Evolutionary conservation across 2,888 invertebrate genomes (phyloP), one percentile per base, ranked within the genome.

Genomic region (Lathronympha strigana): DNA sequence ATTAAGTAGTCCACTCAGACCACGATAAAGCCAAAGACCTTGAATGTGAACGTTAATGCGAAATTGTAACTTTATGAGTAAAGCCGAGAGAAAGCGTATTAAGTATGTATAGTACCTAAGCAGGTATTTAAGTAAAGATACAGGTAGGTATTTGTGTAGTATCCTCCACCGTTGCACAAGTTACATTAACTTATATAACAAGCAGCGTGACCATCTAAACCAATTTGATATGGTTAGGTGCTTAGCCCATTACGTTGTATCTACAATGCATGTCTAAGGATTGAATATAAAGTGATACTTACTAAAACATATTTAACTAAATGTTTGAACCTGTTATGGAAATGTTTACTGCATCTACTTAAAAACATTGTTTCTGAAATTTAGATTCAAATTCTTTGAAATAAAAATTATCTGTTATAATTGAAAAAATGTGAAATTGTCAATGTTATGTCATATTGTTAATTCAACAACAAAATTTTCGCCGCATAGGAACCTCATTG

Each of bases 251-350:
- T n/a, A n/a, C n/a, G n/a, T n/a, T 36, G n/a, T 38, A 38, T n/a
- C 4, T 33, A 11, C 9, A 11, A 9, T 11, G 11, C 3, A n/a
- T n/a, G 15, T 36, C 2, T 31, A 11, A 54, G 0, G 2, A 15
- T n/a, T 15, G 25, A 28, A 51, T 15, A n/a, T 28, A 19, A n/a
- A 17, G 4, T 40, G 17, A 31, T 58, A 64, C 58, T 51, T 25
- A 64, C 63, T 51, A 64, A 51, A 43, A 64, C 58, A 58, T 51
- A 64, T 51, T 58, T 64, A 9, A 58, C 6, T 15, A 64, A 45
- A 51, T 51, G 5, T 11, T 19, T 51, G 9, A 58, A 25, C 43
- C 33, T 57, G 23, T 19, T 33, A 51, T 64, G 58, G 17, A 64
- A 50, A 43, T 25, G 40, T 58, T 43, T 64, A n/a, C 58, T 33